These are phyloP conservation scores for Matsumyia berberina DNA, from an alignment of 2,888 invertebrate species.

Conservation along the genomic window DNA sequence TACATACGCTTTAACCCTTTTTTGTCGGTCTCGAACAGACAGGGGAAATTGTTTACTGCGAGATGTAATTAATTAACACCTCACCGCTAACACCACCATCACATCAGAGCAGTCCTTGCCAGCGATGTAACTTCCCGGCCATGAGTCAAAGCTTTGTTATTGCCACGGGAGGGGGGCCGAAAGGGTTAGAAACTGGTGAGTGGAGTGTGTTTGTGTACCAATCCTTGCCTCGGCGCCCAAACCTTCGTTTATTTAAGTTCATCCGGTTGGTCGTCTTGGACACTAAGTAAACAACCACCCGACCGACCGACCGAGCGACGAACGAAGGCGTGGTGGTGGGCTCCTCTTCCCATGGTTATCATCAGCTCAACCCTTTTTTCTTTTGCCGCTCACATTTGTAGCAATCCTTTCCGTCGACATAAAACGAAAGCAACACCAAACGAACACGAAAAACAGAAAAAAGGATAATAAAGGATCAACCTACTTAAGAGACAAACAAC, in stretches of 20 bases:
- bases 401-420: slow-evolving; percentile 51
- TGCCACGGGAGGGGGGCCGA: slow-evolving; percentile 34
- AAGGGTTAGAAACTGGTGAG: slow-evolving; percentile 38
- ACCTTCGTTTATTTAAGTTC: slow-evolving; percentile 55
- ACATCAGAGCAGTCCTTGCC: not conserved
- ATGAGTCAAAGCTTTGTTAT: slow-evolving; percentile 67
- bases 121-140: slow-evolving; percentile 21
- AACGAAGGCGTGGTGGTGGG: slow-evolving; percentile 30
- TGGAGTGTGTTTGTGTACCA: slow-evolving; percentile 18
- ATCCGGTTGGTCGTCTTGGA: slow-evolving; percentile 58
- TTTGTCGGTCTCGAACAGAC: not conserved
- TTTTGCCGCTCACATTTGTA: slow-evolving; percentile 57
- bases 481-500: slow-evolving; percentile 42
- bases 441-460: slow-evolving; percentile 23
- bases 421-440: slow-evolving; percentile 56
- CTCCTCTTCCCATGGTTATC: slow-evolving; percentile 46
- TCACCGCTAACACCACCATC: slow-evolving; percentile 61
- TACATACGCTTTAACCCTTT: slow-evolving; percentile 63
- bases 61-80: slow-evolving; percentile 75
- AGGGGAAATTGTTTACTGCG: slow-evolving; percentile 61
- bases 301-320: not conserved
- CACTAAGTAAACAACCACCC: slow-evolving; percentile 55
- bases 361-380: slow-evolving; percentile 60
- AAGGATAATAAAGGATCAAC: slow-evolving; percentile 69
- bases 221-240: slow-evolving; percentile 41